Evolutionary conservation across 30 jellyfish, hydroid and myxozoan species (phyloP), one percentile per base, ranked within the genome.

Genomic region (Pseudorhiza aurosa): DNA sequence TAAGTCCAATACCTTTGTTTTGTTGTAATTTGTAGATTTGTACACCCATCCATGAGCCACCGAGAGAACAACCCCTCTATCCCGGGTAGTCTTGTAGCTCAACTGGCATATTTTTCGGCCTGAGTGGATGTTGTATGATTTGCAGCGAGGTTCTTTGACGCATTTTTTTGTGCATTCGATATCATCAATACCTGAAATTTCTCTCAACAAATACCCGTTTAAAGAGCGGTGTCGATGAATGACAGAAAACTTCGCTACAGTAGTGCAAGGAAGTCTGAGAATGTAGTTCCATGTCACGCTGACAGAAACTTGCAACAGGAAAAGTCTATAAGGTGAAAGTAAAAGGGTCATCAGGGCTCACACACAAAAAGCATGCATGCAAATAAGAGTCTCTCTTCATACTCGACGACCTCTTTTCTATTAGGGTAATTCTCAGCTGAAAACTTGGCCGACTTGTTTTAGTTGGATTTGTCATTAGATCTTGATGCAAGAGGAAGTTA

Each of bases 231-330:
- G 59, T 21, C 14, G 22, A 8, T 50, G 35, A 37, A 49, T 49
- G 8, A 50, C 75, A 5, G 67, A 0, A 51, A 72, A 72, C 37
- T 72, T 65, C 2, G 86, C 86, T 8, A 72, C 12, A 2, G 62
- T 35, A 15, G 33, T 17, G 45, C 86, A 72, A 10, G 86, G 86
- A 5, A 72, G 75, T 29, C 86, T 60, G 4, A 72, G 75, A 25
- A 72, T 72, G 22, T 28, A n/a, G 4, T 18, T 11, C 25, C 21
- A 1, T 5, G 49, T 29, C 51, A 3, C n/a, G 4, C 30, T 15
- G 25, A 39, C 21, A 22, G 53, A 64, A 31, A 42, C 32, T 1
- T 2, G 10, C 12, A 64, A 32, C 35, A 39, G 14, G 12, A 64
- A 21, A 58, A 12, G 17, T 12, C 63, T 49, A 2, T 15, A 42